phyloP scores from a whole-genome alignment of 2,113 vertebrate genomes.

The Epinephelus cyanopodus region DNA sequence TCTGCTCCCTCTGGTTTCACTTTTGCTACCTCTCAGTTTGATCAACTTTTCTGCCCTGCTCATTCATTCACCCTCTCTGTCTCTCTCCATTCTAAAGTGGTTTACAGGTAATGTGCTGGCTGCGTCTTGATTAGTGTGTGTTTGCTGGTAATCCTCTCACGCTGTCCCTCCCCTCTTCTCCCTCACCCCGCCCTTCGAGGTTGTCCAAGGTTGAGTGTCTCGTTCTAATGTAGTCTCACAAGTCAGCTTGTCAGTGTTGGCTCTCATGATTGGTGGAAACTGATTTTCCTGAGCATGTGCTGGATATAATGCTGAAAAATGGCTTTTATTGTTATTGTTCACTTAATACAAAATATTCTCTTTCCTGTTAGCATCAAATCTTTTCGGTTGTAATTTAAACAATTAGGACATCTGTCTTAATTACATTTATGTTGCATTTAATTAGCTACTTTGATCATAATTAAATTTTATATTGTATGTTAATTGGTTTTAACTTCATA shows the following conservation, averaged over 20 bases:
- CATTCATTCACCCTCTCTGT: neutral
- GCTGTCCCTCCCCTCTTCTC: neutral
- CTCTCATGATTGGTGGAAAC: slow-evolving; percentile 24
- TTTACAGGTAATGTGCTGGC: slow-evolving; percentile 21
- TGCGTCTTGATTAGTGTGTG: slow-evolving; percentile 18
- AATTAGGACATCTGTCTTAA: neutral
- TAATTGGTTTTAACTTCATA: neutral
- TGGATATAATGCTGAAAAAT: neutral
- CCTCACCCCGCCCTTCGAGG: slow-evolving; percentile 1
- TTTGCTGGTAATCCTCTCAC: slow-evolving; percentile 55
- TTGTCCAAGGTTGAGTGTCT: slow-evolving; percentile 30
- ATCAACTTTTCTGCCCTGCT: neutral
- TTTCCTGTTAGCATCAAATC: neutral
- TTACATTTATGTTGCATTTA: neutral
- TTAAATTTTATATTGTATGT: neutral
- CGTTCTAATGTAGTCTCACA: neutral
- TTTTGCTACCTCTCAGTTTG: neutral
- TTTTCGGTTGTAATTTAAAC: neutral
- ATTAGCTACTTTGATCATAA: neutral
- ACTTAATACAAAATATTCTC: neutral
- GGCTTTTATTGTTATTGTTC: neutral
- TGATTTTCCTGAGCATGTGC: neutral
- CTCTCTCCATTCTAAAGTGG: slow-evolving; percentile 10
- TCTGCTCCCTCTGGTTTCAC: neutral
- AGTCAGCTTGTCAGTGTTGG: slow-evolving; percentile 11